A percentile compares a stretch with the other conserved stretches of the same genome.
Conservation (phyloP, 2,797 vertebrate genomes). For the Rhadinocentrus ornatus region DNA sequence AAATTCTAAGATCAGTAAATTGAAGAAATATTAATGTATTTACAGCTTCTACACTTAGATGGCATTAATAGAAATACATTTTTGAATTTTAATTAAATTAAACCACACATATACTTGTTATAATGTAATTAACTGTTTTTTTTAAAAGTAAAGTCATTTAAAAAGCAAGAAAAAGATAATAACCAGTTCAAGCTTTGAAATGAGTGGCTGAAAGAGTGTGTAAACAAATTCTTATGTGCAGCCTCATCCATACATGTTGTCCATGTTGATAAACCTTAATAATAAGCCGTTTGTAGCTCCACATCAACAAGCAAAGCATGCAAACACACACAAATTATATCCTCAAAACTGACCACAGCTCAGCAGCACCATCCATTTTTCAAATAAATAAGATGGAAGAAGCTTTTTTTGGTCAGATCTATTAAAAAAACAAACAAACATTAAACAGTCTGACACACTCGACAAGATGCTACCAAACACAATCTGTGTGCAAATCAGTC, state of each 20-base stretch:
- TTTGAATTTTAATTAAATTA: neutral
- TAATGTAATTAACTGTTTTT: neutral
- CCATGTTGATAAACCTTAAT: neutral
- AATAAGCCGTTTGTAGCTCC: neutral
- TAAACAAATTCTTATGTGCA: neutral
- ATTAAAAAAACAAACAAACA: neutral
- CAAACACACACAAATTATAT: conserved; percentile 17
- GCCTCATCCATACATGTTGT: neutral
- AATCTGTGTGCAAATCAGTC: neutral
- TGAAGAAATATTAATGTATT: too few species aligned
- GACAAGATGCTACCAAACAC: conserved; percentile 11
- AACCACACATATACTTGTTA: neutral
- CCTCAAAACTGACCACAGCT: conserved; percentile 2
- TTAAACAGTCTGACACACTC: neutral
- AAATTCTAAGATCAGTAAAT: too few species aligned
- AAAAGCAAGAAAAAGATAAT: neutral
- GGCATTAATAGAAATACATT: neutral
- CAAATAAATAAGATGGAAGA: neutral
- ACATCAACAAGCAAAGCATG: neutral
- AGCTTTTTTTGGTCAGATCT: neutral
- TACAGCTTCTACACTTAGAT: neutral
- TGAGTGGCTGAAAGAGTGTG: neutral
- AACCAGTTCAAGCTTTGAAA: neutral
- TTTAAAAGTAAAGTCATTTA: neutral
- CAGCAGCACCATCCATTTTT: conserved; percentile 14